Base-by-base conservation (phyloP, 2,113 vertebrate species). In the Probosciger aterrimus region DNA sequence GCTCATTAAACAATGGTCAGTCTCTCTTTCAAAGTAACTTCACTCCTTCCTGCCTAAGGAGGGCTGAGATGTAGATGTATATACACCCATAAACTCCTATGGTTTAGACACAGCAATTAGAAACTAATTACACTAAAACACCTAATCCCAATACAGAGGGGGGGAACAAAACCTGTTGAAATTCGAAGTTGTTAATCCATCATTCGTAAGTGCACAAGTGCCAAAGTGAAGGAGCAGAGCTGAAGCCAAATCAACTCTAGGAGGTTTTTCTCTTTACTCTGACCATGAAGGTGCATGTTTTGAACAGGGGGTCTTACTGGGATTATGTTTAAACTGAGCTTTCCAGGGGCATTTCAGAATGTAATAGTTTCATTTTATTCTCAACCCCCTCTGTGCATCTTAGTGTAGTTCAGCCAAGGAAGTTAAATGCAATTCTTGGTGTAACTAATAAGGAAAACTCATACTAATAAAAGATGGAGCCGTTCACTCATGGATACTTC, bases 151-250 rank as follows among this genome's bases (percentile, higher is more conserved):
- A 74, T 92, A 37, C 71, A 19, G 91, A 14, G 76, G 59, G 18
- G 52, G 70, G 37, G 2, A 1, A 11, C 27, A 53, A 23, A 35
- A 80, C 31, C 91, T 92, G 97, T 91, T 95, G 96, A 93, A 96
- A 75, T 95, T 74, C 53, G 50, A 90, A 94, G 95, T 30, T 96
- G 94, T 98, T 97, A 82, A 97, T 98, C 97, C 97, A 92, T 97
- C 96, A 95, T 93, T 95, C 30, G 83, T 82, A 86, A 96, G 94
- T 67, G 93, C 96, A 19, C 75, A 74, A 94, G 88, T 86, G 89
- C 86, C 96, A 95, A 90, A 90, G 92, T 76, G 68, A 95, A 88
- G 94, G 86, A 86, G 4, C 75, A 37, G 88, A 83, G 92, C 96
- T 88, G 80, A 95, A 84, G 89, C 89, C 96, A 95, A 78, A 88